Evolutionary conservation across 2,113 vertebrate species (phyloP).

Genomic region (Melospiza georgiana): DNA sequence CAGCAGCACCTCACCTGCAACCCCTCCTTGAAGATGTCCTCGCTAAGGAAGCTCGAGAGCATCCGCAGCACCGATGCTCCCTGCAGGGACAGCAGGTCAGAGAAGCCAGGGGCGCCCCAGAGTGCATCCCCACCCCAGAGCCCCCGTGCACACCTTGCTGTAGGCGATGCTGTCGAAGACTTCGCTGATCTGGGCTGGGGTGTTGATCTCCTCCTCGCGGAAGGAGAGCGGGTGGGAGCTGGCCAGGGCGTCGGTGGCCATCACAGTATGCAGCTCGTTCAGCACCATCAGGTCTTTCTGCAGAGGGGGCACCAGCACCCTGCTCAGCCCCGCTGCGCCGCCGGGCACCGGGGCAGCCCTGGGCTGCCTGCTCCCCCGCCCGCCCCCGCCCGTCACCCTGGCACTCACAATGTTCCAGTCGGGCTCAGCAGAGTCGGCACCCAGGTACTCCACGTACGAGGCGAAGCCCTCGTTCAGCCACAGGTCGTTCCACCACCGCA

Average conservation of each 20-base stretch:
- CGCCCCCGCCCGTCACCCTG: fast-evolving
- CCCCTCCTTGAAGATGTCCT: conserved; percentile 83
- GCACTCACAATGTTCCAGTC: conserved; percentile 82
- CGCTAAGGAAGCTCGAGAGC: conserved; percentile 88
- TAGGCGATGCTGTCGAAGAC: conserved; percentile 90
- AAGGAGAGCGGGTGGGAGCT: conserved; percentile 90
- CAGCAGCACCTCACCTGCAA: conserved; percentile 80
- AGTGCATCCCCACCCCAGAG: not conserved
- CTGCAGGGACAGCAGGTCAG: conserved; percentile 62
- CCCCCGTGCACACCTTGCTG: conserved; percentile 81
- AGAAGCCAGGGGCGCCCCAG: not conserved
- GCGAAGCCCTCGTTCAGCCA: conserved; percentile 96
- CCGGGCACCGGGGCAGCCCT: fast-evolving
- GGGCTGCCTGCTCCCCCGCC: not conserved
- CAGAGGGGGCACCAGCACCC: not conserved
- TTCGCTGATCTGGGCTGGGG: conserved; percentile 85
- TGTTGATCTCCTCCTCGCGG: conserved; percentile 79
- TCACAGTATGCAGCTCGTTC: conserved; percentile 81
- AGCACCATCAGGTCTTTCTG: conserved; percentile 88
- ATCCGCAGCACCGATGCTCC: conserved; percentile 90
- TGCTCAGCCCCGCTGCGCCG: not conserved
- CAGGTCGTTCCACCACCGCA: conserved; percentile 90
- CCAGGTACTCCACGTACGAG: conserved; percentile 87
- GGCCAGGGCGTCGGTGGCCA: conserved; percentile 83
- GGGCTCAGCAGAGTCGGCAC: conserved; percentile 67